These are phyloP conservation scores for Lycaon pictus DNA, from an alignment of 2,113 vertebrate species.

Conservation along the genomic window DNA sequence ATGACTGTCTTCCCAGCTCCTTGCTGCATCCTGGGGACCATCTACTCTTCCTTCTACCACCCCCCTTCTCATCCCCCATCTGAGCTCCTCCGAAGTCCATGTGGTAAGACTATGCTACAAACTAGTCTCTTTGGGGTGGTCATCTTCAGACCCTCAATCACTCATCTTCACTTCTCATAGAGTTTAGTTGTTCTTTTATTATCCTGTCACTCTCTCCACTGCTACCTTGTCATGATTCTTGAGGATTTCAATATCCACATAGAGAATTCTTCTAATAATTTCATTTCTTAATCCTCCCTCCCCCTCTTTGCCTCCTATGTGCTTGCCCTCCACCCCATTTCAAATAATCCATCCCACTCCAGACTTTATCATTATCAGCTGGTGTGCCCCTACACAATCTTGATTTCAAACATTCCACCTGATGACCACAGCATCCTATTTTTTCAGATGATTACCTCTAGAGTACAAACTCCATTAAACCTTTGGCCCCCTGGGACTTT, in stretches of 20 bases:
- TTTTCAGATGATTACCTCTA: not conserved
- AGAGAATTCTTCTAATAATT: not conserved
- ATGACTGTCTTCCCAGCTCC: not conserved
- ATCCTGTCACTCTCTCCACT: not conserved
- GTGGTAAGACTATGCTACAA: accelerated
- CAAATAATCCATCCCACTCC: not conserved
- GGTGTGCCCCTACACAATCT: not conserved
- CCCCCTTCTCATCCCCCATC: not conserved
- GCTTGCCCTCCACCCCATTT: not conserved
- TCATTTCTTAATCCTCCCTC: not conserved
- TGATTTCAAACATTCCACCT: not conserved
- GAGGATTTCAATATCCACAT: not conserved
- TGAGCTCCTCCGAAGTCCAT: not conserved
- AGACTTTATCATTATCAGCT: not conserved
- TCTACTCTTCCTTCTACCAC: not conserved
- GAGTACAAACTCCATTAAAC: not conserved
- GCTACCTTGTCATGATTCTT: not conserved
- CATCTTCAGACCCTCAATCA: not conserved
- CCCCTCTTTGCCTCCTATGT: too few relatives aligned
- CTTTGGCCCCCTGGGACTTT: not conserved
- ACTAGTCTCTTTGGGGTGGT: not conserved
- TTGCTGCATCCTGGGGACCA: not conserved
- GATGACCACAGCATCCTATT: not conserved
- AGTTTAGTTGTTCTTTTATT: not conserved
- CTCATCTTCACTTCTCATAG: not conserved